Conservation (phyloP, 1,140 invertebrate genomes). For the Neomicropteryx cornuta region DNA sequence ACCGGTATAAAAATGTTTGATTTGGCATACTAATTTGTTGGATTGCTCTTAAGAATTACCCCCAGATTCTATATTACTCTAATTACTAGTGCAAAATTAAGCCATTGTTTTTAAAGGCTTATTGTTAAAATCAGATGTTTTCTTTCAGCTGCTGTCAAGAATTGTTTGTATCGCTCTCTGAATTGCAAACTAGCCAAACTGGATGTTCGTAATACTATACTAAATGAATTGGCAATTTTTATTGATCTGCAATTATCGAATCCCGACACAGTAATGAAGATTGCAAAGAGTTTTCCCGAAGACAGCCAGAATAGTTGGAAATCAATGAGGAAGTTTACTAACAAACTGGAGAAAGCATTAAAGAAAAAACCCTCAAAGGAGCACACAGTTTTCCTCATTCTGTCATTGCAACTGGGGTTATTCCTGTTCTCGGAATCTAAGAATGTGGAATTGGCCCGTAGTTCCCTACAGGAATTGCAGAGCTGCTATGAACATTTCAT, state of each 20-base stretch:
- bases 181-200: too few relatives aligned
- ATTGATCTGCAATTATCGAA: neutral
- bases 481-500: slow-evolving; percentile 52
- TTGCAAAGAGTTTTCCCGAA: slow-evolving; percentile 40
- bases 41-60: neutral
- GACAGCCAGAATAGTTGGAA: slow-evolving; percentile 47
- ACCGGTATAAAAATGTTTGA: too few relatives aligned
- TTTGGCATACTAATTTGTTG: neutral
- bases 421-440: slow-evolving; percentile 54
- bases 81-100: slow-evolving; percentile 2
- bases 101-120: slow-evolving; percentile 6
- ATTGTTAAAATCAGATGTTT: slow-evolving; percentile 10
- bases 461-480: slow-evolving; percentile 55
- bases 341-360: slow-evolving; percentile 29
- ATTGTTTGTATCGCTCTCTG: too few relatives aligned
- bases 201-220: neutral
- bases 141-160: slow-evolving; percentile 14
- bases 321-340: slow-evolving; percentile 41
- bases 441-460: slow-evolving; percentile 46
- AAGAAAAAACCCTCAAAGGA: slow-evolving; percentile 28
- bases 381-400: slow-evolving; percentile 48
- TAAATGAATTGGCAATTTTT: slow-evolving; percentile 2
- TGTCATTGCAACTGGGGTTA: slow-evolving; percentile 58
- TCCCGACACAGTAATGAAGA: slow-evolving; percentile 15
- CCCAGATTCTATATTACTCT: neutral